Conservation (phyloP, 2,797 vertebrate species). For the Chrysocyon brachyurus region DNA sequence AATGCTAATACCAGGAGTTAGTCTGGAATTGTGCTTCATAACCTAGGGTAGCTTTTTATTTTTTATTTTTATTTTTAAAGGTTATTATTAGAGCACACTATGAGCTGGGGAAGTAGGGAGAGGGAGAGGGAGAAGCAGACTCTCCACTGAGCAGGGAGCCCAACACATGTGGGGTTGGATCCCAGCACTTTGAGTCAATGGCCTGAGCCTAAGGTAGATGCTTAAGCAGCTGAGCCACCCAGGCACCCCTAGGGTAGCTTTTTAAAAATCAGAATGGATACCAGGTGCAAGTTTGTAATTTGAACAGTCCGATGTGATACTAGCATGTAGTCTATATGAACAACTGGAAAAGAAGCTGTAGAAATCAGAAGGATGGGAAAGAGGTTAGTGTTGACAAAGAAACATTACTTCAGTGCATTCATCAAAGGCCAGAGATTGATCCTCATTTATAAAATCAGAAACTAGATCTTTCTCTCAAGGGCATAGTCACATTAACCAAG, state of each 20-base stretch:
- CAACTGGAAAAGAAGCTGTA: background rate
- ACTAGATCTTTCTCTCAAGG: slow-evolving; percentile 32
- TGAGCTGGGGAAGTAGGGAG: background rate
- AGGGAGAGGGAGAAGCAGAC: background rate
- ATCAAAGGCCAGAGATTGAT: background rate
- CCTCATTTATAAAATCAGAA: slow-evolving; percentile 61
- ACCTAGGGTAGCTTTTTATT: background rate
- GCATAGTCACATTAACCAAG: background rate
- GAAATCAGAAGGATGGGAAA: background rate
- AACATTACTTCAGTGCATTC: background rate
- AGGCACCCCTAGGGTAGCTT: background rate
- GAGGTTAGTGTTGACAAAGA: background rate
- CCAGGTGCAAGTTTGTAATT: background rate
- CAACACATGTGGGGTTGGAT: background rate
- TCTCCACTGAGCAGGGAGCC: background rate
- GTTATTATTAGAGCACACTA: too few relatives aligned
- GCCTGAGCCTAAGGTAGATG: background rate
- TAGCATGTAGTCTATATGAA: background rate
- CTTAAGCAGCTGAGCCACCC: background rate
- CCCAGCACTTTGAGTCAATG: background rate
- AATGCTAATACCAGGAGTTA: background rate
- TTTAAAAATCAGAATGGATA: background rate
- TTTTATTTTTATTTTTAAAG: too few relatives aligned
- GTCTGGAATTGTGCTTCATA: background rate
- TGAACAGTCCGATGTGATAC: background rate